Evolutionary conservation across 2,797 vertebrate species (phyloP).

Genomic region (Lacerta bilineata): DNA sequence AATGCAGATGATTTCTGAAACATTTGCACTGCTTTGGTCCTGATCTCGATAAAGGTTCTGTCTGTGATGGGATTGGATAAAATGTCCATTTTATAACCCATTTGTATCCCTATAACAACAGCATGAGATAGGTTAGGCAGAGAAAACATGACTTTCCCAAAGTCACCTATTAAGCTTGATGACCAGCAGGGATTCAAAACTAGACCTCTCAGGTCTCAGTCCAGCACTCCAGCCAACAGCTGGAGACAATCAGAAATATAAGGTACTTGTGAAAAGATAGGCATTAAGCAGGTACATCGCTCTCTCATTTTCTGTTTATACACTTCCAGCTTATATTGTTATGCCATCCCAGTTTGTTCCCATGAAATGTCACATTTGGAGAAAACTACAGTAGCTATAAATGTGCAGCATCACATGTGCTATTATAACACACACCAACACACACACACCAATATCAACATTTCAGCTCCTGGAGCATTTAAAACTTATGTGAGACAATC

Average conservation of each 20-base stretch:
- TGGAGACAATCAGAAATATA: background rate
- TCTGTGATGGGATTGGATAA: background rate
- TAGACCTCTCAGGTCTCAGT: background rate
- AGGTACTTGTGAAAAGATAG: background rate
- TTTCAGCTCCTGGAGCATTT: conserved; percentile 41
- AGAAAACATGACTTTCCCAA: background rate
- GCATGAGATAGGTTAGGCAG: too few relatives aligned
- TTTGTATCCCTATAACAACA: background rate
- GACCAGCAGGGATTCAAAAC: too few relatives aligned
- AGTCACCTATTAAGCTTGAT: too few relatives aligned
- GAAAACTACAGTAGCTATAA: conserved; percentile 7
- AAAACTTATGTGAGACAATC: conserved; percentile 54
- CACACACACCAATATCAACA: background rate
- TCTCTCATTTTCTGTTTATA: background rate
- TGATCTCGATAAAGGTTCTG: background rate
- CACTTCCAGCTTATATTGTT: background rate
- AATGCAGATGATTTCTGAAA: background rate
- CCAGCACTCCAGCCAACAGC: background rate
- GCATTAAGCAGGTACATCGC: background rate
- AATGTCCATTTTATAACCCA: background rate
- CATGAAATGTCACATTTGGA: conserved; percentile 29
- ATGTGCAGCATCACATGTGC: conserved; percentile 2
- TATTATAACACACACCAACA: background rate
- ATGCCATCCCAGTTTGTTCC: background rate
- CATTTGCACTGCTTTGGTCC: background rate